Percentiles rank a stretch among this genome's conserved stretches.
Conservation (phyloP, 35 echinoderm and acorn worm genomes). For the Patiria miniata region DNA sequence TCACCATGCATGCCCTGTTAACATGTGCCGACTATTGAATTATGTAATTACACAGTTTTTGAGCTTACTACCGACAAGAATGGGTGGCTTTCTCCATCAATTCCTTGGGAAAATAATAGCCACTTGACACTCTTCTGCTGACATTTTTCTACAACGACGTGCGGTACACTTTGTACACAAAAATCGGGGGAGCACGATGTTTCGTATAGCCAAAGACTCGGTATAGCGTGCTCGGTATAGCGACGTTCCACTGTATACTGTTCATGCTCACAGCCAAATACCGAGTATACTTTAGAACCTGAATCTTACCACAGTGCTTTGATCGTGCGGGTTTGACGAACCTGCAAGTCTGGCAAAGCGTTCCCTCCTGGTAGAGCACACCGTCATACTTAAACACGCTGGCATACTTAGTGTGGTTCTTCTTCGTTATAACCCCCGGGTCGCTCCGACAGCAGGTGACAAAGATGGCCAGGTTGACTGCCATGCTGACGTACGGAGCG, state of each 20-base stretch:
- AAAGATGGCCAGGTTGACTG: conserved; percentile 56
- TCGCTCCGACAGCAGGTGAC: conserved; percentile 51
- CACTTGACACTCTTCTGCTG: too few species aligned
- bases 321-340: conserved; percentile 84
- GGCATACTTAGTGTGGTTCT: conserved; percentile 17
- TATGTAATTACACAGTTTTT: too few species aligned
- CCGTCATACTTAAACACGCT: conserved; percentile 59
- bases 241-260: too few species aligned
- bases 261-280: not conserved
- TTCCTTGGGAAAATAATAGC: too few species aligned
- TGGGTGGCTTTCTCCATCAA: too few species aligned
- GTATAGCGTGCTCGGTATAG: not conserved
- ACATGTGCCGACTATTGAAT: too few species aligned
- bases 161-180: too few species aligned
- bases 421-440: conserved; percentile 67
- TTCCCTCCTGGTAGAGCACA: conserved; percentile 46
- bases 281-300: too few species aligned
- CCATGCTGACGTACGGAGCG: conserved; percentile 44
- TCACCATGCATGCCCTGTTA: too few species aligned
- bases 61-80: too few species aligned
- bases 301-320: conserved; percentile 94
- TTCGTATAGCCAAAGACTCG: not conserved
- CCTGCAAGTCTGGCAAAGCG: conserved; percentile 59
- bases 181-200: too few species aligned
- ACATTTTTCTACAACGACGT: too few species aligned